Evolutionary conservation across 2,888 invertebrate genomes (phyloP), one percentile per base, ranked within the genome.

Genomic region (Drosophila mayaguana): DNA sequence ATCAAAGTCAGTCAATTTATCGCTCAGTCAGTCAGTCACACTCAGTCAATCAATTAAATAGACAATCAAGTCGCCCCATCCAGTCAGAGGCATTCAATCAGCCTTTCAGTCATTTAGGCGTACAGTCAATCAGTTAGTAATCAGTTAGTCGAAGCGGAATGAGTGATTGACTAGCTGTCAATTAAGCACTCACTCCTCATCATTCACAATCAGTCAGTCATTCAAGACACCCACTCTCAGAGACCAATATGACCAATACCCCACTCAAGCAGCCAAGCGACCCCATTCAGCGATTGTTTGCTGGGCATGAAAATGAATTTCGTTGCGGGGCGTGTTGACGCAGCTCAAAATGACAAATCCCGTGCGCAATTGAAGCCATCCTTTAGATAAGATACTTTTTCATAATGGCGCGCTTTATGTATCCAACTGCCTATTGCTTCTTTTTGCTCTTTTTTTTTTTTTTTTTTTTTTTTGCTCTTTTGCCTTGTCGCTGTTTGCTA

Each of bases 381-480:
- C 71, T 80, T 57, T 73, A 78, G 86, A 86, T 86, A 87, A 81
- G 84, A 80, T 71, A 28, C 72, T 72, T 69, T 82, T 40, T 70
- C 50, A 78, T 78, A 78, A 77, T 63, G 64, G 66, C 34, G 16
- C 55, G 60, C 81, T 56, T 75, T 71, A 68, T 78, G 63, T 72
- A 34, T 40, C 61, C 56, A 63, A 63, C 72, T 77, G 71, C 76
- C 53, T 54, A 73, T 50, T 40, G 25, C 40, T 25, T 36, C 8
- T 28, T n/a, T n/a, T n/a, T n/a, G n/a, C 28, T 14, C 14, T 12
- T 34, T 36, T 36, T 11, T 34, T 2, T 36, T 4, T 14, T 36
- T 4, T 5, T 36, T 14, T 16, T 16, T 16, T 16, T 16, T 54
- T 22, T 28, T 28, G 40, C 56, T 36, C 45, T 54, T 77, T 63